A percentile compares a stretch with the other conserved stretches of the same genome.
These are phyloP conservation scores for Ochropleura plecta DNA, from an alignment of 2,888 invertebrate species.

Conservation along the genomic window DNA sequence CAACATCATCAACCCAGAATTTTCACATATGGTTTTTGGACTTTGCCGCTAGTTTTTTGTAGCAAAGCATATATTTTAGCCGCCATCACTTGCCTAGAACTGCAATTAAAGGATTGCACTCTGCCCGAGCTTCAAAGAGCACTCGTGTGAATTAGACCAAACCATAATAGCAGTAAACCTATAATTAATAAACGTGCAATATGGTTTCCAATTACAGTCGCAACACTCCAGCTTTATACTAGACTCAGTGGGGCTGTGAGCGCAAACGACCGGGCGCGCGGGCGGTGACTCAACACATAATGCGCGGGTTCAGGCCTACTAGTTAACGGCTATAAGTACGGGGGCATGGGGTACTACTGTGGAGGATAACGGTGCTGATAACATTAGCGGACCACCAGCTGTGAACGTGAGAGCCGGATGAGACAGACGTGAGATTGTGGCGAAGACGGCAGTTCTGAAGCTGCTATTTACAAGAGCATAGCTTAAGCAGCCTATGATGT, in stretches of 20 bases:
- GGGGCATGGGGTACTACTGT: neutral
- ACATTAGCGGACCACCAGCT: neutral
- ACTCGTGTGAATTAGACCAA: neutral
- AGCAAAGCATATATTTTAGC: neutral
- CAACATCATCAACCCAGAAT: neutral
- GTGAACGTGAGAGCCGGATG: neutral
- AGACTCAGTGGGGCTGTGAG: constrained; percentile 18
- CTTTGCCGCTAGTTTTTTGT: neutral
- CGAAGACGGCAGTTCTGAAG: neutral
- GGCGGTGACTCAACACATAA: constrained; percentile 29
- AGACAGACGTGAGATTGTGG: neutral
- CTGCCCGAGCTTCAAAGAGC: neutral
- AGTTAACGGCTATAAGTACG: neutral
- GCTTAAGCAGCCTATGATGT: neutral
- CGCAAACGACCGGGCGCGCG: too few species aligned
- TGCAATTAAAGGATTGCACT: neutral
- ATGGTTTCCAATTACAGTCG: constrained; percentile 10
- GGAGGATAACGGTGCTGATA: neutral
- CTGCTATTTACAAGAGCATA: neutral
- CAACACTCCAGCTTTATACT: neutral
- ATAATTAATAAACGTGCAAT: constrained; percentile 27
- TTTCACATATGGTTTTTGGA: neutral
- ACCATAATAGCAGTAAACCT: constrained; percentile 13
- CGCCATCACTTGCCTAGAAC: neutral
- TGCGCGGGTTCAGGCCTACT: neutral